Conservation (phyloP, 2,888 invertebrate genomes). For the Pinctada fucata region DNA sequence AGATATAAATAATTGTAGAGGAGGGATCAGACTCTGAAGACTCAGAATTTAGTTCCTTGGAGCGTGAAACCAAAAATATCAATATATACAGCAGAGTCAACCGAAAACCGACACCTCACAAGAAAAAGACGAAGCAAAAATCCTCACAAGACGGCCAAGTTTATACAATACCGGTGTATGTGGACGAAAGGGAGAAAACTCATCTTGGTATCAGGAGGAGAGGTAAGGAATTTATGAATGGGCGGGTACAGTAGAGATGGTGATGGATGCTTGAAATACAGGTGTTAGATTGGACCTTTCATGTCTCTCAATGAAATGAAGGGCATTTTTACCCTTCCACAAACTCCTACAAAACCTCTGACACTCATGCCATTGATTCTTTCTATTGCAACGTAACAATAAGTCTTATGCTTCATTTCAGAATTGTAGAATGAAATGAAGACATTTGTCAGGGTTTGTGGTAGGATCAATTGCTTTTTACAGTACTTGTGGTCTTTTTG, state of each 20-base stretch:
- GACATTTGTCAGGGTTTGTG: no score
- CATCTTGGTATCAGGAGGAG: conserved; percentile 40
- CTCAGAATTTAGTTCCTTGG: conserved; percentile 89
- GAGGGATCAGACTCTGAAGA: conserved; percentile 88
- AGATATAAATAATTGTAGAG: conserved; percentile 11
- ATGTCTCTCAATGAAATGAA: no score
- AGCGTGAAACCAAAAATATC: conserved; percentile 79
- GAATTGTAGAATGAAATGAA: no score
- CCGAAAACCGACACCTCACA: conserved; percentile 82
- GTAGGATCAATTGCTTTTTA: no score
- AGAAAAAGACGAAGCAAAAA: conserved; percentile 81
- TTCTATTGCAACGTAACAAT: no score
- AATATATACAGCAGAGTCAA: conserved; percentile 82
- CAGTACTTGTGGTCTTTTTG: no score
- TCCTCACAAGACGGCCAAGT: conserved; percentile 23
- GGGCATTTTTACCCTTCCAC: no score
- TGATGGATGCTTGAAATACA: no score
- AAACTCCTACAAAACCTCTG: no score
- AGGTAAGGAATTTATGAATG: conserved; percentile 27
- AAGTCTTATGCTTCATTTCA: no score
- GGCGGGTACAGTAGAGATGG: background rate
- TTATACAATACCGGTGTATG: conserved; percentile 36
- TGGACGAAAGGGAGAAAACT: conserved; percentile 36
- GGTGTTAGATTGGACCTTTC: no score
- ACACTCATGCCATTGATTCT: no score